Percentiles rank a stretch among this genome's conserved stretches.
Evolutionary conservation across 2,888 invertebrate genomes (phyloP).

Genomic region (Catotricha subobsoleta): DNA sequence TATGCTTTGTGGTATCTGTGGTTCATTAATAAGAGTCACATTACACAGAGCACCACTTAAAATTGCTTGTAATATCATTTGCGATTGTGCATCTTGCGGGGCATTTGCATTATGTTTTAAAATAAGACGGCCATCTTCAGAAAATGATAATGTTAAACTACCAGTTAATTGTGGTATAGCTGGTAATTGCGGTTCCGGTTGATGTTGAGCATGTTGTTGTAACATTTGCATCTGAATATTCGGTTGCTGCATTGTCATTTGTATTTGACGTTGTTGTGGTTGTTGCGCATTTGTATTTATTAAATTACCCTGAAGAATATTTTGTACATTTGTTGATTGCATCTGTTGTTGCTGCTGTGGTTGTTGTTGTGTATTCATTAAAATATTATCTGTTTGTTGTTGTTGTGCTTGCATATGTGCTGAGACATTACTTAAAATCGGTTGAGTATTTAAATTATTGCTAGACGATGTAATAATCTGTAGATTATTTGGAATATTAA

Average conservation of each 20-base stretch:
- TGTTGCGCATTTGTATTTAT: constrained; percentile 8
- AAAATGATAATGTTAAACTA: constrained; percentile 43
- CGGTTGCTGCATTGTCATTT: constrained; percentile 4
- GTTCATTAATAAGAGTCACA: constrained; percentile 28
- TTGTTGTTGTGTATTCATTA: constrained; percentile 2
- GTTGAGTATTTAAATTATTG: constrained; percentile 3
- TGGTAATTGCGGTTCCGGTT: constrained; percentile 12
- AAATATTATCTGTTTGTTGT: not conserved
- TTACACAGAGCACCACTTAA: constrained; percentile 28
- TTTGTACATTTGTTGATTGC: constrained; percentile 1
- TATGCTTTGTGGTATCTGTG: constrained; percentile 10
- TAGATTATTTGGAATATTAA: constrained; percentile 10
- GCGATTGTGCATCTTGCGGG: constrained; percentile 34
- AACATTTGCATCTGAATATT: constrained; percentile 1
- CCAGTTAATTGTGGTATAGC: constrained; percentile 37
- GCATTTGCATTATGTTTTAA: constrained; percentile 44
- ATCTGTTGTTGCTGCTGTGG: not conserved
- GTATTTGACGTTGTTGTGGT: constrained; percentile 4
- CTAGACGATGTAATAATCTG: constrained; percentile 8
- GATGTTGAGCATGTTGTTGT: not conserved
- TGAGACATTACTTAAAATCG: not conserved
- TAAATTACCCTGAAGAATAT: not conserved
- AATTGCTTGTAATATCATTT: constrained; percentile 27
- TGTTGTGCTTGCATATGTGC: not conserved
- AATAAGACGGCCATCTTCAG: constrained; percentile 47